Conservation (phyloP, 2,113 vertebrate genomes). For the Nerophis lumbriciformis region DNA sequence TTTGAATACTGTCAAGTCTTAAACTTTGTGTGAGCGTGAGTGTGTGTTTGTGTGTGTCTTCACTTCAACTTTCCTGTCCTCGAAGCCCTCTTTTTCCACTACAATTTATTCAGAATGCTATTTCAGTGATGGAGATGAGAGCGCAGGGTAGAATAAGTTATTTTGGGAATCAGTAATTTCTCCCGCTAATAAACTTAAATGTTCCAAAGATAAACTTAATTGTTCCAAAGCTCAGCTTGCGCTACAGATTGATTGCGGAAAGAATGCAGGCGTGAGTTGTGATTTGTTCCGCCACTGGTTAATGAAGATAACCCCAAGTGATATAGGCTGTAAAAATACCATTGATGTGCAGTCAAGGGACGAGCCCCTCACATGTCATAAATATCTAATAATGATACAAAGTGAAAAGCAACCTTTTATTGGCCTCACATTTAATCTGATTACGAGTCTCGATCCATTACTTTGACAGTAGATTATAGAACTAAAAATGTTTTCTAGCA, state of each 20-base stretch:
- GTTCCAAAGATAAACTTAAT: constrained; percentile 34
- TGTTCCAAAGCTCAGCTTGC: constrained; percentile 30
- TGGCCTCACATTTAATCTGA: too few species aligned
- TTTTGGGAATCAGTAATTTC: constrained; percentile 61
- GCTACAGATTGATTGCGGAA: constrained; percentile 7
- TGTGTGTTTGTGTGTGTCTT: constrained; percentile 1
- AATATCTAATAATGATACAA: too few species aligned
- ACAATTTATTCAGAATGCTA: constrained; percentile 23
- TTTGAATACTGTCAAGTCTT: constrained; percentile 13
- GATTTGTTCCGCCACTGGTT: too few species aligned
- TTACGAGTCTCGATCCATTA: too few species aligned
- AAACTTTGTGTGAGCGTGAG: not conserved
- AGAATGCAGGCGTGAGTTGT: too few species aligned
- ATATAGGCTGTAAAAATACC: too few species aligned
- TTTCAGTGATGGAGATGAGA: constrained; percentile 13
- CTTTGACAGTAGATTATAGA: too few species aligned
- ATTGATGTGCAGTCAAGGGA: too few species aligned
- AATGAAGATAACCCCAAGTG: too few species aligned
- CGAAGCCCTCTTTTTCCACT: constrained; percentile 9
- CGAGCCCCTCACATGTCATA: too few species aligned
- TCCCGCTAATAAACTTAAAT: constrained; percentile 51
- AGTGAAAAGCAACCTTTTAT: too few species aligned
- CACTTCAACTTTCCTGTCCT: not conserved
- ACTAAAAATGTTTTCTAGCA: too few species aligned
- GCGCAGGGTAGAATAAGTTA: constrained; percentile 38